Conservation (phyloP, 2,113 vertebrate species). For the Ochotona princeps region DNA sequence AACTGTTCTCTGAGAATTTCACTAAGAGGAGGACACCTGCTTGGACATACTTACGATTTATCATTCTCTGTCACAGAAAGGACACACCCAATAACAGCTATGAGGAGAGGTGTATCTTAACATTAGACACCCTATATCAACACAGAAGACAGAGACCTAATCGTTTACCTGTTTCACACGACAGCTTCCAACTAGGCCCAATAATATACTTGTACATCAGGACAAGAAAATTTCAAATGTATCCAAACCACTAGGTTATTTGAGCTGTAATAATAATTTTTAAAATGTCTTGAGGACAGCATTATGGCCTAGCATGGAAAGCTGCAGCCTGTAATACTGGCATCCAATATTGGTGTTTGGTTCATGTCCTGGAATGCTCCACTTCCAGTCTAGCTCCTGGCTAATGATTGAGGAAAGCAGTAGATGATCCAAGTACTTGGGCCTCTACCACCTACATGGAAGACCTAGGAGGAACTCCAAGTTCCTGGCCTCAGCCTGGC, state of each 20-base stretch:
- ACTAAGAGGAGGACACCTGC: neutral
- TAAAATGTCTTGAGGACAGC: no score
- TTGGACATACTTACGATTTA: neutral
- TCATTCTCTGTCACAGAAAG: neutral
- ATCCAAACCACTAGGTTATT: neutral
- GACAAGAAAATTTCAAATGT: neutral
- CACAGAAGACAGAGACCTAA: neutral
- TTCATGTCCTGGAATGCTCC: no score
- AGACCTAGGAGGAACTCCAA: no score
- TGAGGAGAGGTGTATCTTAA: neutral
- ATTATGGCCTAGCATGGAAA: no score
- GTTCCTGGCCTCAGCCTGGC: no score
- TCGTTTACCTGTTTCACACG: neutral
- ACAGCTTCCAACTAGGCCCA: neutral
- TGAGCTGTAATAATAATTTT: neutral
- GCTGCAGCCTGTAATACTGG: no score
- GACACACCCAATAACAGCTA: neutral
- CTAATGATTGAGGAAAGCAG: no score
- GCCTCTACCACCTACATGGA: no score
- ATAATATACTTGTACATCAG: neutral
- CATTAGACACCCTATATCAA: neutral
- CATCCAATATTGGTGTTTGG: no score
- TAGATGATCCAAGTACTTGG: no score
- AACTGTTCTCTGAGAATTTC: neutral
- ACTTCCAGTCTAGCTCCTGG: no score